phyloP scores from a whole-genome alignment of 2,113 vertebrate genomes.

The Podocnemis expansa region DNA sequence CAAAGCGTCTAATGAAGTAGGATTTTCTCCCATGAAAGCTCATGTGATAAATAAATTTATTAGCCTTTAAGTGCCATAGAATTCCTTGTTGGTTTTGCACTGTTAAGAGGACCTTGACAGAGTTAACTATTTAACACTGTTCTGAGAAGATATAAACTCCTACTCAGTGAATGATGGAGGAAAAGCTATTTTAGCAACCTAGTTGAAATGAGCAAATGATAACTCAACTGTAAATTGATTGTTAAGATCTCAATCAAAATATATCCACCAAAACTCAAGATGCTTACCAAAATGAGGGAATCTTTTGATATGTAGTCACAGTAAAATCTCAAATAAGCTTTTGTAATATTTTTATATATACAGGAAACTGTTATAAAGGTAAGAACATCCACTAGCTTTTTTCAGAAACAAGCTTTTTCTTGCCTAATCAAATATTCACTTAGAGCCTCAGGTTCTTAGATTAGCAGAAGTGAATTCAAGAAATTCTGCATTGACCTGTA shows the following conservation, averaged over 20 bases:
- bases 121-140: conserved; percentile 8
- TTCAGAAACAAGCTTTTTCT: neutral
- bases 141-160: neutral
- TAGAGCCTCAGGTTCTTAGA: neutral
- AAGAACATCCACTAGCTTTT: neutral
- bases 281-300: neutral
- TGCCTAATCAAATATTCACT: neutral
- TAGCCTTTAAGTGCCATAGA: too few species aligned
- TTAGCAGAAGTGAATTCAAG: neutral
- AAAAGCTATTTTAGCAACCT: neutral
- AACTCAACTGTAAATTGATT: neutral
- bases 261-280: fast-evolving
- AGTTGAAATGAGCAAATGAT: neutral
- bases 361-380: neutral
- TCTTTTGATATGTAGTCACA: fast-evolving
- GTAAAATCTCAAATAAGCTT: neutral
- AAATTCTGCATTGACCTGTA: neutral
- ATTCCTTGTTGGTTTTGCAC: too few species aligned
- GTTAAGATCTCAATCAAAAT: neutral
- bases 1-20: too few species aligned
- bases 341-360: neutral
- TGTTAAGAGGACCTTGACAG: neutral
- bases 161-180: conserved; percentile 15
- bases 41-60: too few species aligned
- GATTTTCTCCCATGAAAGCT: too few species aligned